Evolutionary conservation across 2,113 vertebrate species (phyloP), one percentile per base, ranked within the genome.

Genomic region (Cranoglanis bouderius): DNA sequence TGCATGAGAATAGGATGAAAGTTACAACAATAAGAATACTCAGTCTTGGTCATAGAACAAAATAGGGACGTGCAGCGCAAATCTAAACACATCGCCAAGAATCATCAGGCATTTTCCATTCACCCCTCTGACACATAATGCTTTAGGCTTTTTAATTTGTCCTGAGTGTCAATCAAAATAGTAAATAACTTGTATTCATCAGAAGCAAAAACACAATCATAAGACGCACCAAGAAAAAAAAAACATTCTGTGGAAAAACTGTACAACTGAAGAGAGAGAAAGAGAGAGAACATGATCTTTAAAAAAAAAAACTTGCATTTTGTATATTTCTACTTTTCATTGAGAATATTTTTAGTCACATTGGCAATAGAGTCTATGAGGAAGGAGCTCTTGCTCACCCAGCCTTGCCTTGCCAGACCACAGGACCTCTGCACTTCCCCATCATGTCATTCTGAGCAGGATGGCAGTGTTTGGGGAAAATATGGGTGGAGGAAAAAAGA

Each of bases 121-220:
- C 57, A 26, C 26, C 57, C 13, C 93, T 93, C 94, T 87, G 92
- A 93, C 93, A 95, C 92, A 95, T 93, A 92, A 94, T 94, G 91
- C 90, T 91, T 14, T 51, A 89, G 90, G 89, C 85, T 77, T 88
- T 70, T 53, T 95, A 92, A 91, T 97, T 96, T 92, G 98, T 99
- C 98, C 98, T 99, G 98, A 99, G 98, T 95, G 96, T 97, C 96
- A 97, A 96, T 97, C 95, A 96, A 93, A 98, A 97, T 94, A 96
- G 94, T 96, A 97, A 96, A 97, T 96, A 14, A 90, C 94, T 91
- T 96, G 96, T 92, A 95, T 96, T 95, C 96, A 74, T 96, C 93
- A 96, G 95, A 92, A 93, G 74, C 95, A 95, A 96, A 84, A 85
- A 95, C 95, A 65, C 2, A 55, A 82, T 55, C n/a, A 57, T 85